Conservation (phyloP, 2,113 vertebrate genomes). For the Eira barbara region DNA sequence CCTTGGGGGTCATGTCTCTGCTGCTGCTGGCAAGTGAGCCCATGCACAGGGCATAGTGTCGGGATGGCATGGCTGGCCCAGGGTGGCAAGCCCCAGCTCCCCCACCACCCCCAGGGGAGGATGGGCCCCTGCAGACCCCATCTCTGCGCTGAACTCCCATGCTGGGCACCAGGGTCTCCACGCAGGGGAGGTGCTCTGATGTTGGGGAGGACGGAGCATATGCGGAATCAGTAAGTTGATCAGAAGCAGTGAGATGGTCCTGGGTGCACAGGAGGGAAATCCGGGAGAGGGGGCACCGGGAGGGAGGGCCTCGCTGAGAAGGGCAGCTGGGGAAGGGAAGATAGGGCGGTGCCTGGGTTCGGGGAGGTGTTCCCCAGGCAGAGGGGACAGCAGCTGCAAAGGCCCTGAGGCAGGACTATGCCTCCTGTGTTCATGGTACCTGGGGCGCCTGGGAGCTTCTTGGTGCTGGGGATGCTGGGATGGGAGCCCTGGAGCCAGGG, state of each 20-base stretch:
- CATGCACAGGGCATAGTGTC: rapidly evolving
- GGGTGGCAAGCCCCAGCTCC: neutral
- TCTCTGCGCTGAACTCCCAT: neutral
- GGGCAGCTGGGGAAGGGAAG: rapidly evolving
- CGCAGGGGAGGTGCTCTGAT: neutral
- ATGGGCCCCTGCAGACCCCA: neutral
- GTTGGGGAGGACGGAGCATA: neutral
- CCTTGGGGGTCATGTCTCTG: neutral
- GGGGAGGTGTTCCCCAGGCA: neutral
- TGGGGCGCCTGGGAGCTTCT: neutral
- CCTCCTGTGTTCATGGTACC: neutral
- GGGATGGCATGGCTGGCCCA: rapidly evolving
- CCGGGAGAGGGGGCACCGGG: neutral
- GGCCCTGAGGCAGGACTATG: neutral
- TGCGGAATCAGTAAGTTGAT: neutral
- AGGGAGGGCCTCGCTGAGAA: neutral
- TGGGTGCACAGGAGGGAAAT: neutral
- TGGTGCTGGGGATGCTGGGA: neutral
- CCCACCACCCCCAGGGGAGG: too few species aligned
- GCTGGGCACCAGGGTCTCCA: neutral
- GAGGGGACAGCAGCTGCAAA: neutral
- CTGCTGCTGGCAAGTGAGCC: rapidly evolving
- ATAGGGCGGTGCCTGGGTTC: too few species aligned
- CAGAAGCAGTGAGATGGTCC: neutral
- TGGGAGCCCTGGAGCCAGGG: neutral